A percentile compares a stretch with the other conserved stretches of the same genome.
These are phyloP conservation scores for Sebastes matsubarae DNA, from an alignment of 2,797 vertebrate species.

Conservation along the genomic window DNA sequence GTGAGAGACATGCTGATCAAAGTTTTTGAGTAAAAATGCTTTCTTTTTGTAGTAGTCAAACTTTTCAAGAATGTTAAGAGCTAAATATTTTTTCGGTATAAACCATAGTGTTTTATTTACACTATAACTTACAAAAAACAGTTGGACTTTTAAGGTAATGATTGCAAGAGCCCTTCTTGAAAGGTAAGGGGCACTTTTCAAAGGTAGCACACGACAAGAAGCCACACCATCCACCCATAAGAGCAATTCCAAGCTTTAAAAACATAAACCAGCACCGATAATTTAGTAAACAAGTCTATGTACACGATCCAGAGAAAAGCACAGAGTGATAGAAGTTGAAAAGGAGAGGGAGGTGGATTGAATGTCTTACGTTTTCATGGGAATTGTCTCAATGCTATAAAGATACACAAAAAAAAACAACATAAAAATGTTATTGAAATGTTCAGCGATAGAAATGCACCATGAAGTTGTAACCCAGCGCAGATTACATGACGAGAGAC, in stretches of 20 bases:
- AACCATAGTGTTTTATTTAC: slow-evolving; percentile 72
- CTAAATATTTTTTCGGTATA: slow-evolving; percentile 55
- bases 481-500: slow-evolving; percentile 29
- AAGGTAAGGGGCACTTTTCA: slow-evolving; percentile 77
- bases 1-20: slow-evolving; percentile 65
- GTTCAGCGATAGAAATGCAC: slow-evolving; percentile 54
- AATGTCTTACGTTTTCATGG: slow-evolving; percentile 92
- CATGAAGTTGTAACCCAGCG: slow-evolving; percentile 51
- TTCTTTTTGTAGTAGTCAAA: slow-evolving; percentile 31
- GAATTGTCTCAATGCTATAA: slow-evolving; percentile 90
- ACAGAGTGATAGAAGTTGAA: slow-evolving; percentile 40
- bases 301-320: slow-evolving; percentile 75
- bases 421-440: slow-evolving; percentile 67
- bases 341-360: slow-evolving; percentile 50
- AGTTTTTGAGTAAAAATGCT: slow-evolving; percentile 38
- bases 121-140: slow-evolving; percentile 64
- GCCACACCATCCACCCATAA: slow-evolving; percentile 75
- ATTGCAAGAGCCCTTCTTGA: slow-evolving; percentile 81
- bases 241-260: slow-evolving; percentile 72
- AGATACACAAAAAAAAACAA: slow-evolving; percentile 79
- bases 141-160: slow-evolving; percentile 64
- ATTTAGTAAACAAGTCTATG: slow-evolving; percentile 78
- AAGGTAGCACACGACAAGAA: slow-evolving; percentile 74
- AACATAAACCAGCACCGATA: slow-evolving; percentile 80
- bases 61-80: slow-evolving; percentile 30